Conservation (phyloP, 1,140 invertebrate genomes). For the Belonocnema kinseyi region DNA sequence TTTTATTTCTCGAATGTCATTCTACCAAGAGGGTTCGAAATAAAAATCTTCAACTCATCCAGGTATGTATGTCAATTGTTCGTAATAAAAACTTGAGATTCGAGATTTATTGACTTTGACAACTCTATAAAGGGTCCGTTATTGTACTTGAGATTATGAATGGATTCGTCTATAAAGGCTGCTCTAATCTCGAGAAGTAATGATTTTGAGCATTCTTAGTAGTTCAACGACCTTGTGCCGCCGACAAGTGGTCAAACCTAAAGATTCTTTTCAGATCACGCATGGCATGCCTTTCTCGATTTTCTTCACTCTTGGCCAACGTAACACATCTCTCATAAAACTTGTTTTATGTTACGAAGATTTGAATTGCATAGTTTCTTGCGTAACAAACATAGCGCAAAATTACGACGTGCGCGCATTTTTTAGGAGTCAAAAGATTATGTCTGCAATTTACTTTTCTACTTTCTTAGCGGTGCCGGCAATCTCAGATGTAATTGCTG, state of each 20-base stretch:
- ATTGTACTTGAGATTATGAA: slow-evolving; percentile 28
- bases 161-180: not conserved
- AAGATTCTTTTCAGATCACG: not conserved
- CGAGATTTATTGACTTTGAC: slow-evolving; percentile 15
- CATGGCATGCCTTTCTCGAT: not conserved
- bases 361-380: too few species aligned
- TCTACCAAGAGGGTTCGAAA: not conserved
- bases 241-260: not conserved
- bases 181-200: not conserved
- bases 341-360: too few species aligned
- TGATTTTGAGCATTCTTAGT: slow-evolving; percentile 6
- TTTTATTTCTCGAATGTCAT: not conserved
- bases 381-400: too few species aligned
- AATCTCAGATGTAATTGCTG: too few species aligned
- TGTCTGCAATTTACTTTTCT: too few species aligned
- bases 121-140: slow-evolving; percentile 12
- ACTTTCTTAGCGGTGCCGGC: too few species aligned
- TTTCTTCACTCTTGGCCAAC: too few species aligned
- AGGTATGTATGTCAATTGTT: not conserved
- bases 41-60: not conserved
- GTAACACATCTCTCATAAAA: too few species aligned
- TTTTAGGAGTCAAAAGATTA: too few species aligned
- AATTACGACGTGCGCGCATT: too few species aligned
- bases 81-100: slow-evolving; percentile 9
- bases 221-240: slow-evolving; percentile 9